phyloP scores from a whole-genome alignment of 2,113 vertebrate genomes.

The Mastomys natalensis region DNA sequence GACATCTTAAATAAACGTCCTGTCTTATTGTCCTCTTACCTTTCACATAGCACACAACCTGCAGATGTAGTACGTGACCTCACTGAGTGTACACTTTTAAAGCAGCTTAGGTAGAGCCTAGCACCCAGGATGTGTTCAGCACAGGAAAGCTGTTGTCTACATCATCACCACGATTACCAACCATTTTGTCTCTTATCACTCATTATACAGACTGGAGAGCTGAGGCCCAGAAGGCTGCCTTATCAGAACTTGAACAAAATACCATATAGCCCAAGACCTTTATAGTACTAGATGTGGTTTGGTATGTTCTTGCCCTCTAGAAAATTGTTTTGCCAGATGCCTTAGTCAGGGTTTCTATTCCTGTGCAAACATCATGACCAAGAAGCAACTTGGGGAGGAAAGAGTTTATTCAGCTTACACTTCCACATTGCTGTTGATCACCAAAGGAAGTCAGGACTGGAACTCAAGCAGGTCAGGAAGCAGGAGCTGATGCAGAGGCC shows the following conservation, averaged over 20 bases:
- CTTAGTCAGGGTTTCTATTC: too few species aligned
- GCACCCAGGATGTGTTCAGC: too few species aligned
- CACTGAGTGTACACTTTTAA: too few species aligned
- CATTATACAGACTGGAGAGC: background rate
- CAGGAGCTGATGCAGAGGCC: too few species aligned
- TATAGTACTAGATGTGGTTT: background rate
- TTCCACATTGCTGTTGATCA: too few species aligned
- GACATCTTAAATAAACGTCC: background rate
- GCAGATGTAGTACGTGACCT: background rate
- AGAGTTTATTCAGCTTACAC: too few species aligned
- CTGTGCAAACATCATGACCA: too few species aligned
- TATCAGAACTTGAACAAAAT: conserved; percentile 41
- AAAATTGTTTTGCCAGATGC: background rate
- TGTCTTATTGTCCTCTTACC: background rate
- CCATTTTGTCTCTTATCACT: background rate
- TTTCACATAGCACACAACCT: background rate
- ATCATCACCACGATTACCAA: too few species aligned
- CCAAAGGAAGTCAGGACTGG: too few species aligned
- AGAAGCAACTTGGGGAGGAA: too few species aligned
- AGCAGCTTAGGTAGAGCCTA: background rate
- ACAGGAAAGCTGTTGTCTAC: background rate
- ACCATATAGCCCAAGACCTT: background rate
- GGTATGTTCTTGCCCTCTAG: background rate
- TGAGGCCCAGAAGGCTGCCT: background rate
- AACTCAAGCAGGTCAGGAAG: too few species aligned